Base-by-base conservation (phyloP, 1,140 invertebrate species). In the Macrosteles quadrilineatus region DNA sequence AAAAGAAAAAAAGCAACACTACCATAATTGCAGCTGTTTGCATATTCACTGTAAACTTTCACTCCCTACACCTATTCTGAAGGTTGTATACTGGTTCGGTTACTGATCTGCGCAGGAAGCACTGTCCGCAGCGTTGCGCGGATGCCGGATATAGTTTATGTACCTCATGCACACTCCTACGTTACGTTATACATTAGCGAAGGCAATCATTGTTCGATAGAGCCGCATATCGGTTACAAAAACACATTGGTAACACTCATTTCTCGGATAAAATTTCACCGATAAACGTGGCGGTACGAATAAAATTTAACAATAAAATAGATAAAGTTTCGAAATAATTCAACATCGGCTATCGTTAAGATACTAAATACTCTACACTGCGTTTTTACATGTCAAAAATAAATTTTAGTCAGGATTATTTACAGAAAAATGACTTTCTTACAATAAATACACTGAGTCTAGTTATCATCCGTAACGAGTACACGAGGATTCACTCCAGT, bases 361-460 rank as follows among this genome's bases (percentile, higher is more conserved):
- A 59, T 59, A 59, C 55, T 59, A 59, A 59, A 59, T 59, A 59
- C 27, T 30, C 55, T 59, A 59, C 55, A 59, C 21, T 59, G 55
- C 55, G 25, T 59, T 59, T 59, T 59, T 66, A 66, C 63, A 66
- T 66, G 63, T 66, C 63, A 66, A 66, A 66, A 66, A 66, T 66
- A 66, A 66, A 43, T 66, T 66, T 66, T 66, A 66, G 40, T 66
- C 40, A 45, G 40, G 63, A 43, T 66, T 66, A 66, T 66, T 45
- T 66, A 66, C 63, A 66, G 63, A 66, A 66, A 63, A 43, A 43
- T 66, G 32, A 43, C 63, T 66, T 66, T 66, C 63, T 40, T 66
- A 66, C 63, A 66, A 66, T 43, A 66, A 40, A 66, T 66, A 43
- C 40, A 66, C 55, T 59, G 55, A 59, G 55, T 59, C 55, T 59